phyloP scores from a whole-genome alignment of 1,140 invertebrate species.

The Apocrypta bakeri region DNA sequence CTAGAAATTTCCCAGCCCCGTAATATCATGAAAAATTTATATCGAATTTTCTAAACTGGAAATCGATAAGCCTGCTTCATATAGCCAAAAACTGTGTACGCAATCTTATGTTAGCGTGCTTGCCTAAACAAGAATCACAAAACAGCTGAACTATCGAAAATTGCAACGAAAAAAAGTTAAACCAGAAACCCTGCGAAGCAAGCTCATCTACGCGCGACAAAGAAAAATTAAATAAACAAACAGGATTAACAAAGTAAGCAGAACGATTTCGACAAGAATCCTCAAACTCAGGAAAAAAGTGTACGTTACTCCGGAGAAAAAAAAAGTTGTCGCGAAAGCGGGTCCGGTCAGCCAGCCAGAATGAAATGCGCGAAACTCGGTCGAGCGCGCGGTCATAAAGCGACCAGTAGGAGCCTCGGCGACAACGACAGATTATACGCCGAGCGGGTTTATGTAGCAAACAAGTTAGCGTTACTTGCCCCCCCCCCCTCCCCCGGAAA shows the following conservation, averaged over 20 bases:
- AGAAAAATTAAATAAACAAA: too few species aligned
- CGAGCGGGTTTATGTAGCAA: neutral
- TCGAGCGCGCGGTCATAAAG: slow-evolving; percentile 23
- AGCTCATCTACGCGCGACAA: too few species aligned
- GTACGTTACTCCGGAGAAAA: too few species aligned
- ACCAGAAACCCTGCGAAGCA: too few species aligned
- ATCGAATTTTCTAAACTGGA: neutral
- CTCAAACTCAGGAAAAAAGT: too few species aligned
- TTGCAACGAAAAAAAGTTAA: too few species aligned
- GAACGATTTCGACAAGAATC: too few species aligned
- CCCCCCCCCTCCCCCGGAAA: too few species aligned
- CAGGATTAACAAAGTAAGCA: too few species aligned
- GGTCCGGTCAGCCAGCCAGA: neutral
- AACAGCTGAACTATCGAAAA: too few species aligned
- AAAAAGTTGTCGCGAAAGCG: too few species aligned
- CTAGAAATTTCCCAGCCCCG: neutral
- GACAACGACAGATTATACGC: neutral
- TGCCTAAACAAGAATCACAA: too few species aligned
- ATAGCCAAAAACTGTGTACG: neutral
- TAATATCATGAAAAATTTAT: neutral
- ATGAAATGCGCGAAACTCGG: neutral
- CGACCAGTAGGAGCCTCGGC: neutral
- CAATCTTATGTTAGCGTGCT: neutral
- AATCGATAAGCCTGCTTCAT: neutral
- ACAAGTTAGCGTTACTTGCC: neutral